Conservation (phyloP, 2,888 invertebrate species). For the Brachyptera putata region DNA sequence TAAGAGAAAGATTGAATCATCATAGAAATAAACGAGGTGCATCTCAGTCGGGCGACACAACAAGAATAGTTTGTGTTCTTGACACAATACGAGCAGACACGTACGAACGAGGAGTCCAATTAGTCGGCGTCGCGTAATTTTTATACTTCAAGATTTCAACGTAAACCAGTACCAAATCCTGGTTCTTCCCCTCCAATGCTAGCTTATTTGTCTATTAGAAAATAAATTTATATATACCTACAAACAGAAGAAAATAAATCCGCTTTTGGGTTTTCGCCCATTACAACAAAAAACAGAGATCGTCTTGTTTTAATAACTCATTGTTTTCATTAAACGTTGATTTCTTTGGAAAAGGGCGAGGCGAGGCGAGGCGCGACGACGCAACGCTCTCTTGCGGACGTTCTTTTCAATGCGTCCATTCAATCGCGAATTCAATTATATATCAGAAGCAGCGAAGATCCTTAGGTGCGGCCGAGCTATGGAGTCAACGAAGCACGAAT, state of each 20-base stretch:
- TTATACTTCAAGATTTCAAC: too few relatives aligned
- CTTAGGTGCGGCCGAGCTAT: slow-evolving; percentile 1
- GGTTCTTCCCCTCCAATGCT: background rate
- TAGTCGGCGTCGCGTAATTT: too few relatives aligned
- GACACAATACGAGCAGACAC: background rate
- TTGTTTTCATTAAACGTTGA: background rate
- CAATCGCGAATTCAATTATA: slow-evolving; percentile 23
- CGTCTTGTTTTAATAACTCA: slow-evolving; percentile 8
- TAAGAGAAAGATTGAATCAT: too few relatives aligned
- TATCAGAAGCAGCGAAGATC: slow-evolving; percentile 19
- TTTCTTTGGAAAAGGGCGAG: too few relatives aligned
- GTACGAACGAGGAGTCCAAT: slow-evolving; percentile 1
- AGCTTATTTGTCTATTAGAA: background rate
- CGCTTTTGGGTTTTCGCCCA: slow-evolving; percentile 2
- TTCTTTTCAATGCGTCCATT: slow-evolving; percentile 20
- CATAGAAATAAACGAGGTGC: too few relatives aligned
- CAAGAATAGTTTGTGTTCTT: background rate
- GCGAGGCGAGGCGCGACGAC: slow-evolving; percentile 14
- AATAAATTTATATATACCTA: too few relatives aligned
- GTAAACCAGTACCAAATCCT: too few relatives aligned
- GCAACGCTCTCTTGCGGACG: slow-evolving; percentile 12
- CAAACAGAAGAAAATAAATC: slow-evolving; percentile 2
- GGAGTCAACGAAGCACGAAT: slow-evolving; percentile 1
- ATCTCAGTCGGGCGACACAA: too few relatives aligned
- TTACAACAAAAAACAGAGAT: background rate